phyloP scores from a whole-genome alignment of 2,888 invertebrate genomes.

The Apamea crenata region DNA sequence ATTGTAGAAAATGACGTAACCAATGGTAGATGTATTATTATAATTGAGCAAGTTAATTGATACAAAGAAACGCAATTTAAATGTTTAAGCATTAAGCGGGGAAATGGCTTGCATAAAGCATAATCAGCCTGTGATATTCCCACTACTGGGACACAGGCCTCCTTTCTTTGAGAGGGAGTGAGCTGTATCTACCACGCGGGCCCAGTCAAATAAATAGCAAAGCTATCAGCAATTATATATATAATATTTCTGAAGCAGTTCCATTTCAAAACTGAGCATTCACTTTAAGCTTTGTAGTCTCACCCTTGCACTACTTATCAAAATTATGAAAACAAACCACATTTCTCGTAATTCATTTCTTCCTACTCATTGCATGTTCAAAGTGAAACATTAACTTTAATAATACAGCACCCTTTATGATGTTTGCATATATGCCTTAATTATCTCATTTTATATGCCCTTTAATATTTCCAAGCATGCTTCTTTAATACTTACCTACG shows the following conservation, averaged over 20 bases:
- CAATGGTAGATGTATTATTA: not conserved
- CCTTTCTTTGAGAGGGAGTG: no score
- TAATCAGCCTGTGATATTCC: not conserved
- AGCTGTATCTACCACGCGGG: no score
- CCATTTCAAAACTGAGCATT: not conserved
- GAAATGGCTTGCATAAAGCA: not conserved
- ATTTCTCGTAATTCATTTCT: conserved; percentile 17
- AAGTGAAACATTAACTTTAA: conserved; percentile 27
- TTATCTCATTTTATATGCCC: not conserved
- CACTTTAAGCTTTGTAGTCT: not conserved
- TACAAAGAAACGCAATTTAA: not conserved
- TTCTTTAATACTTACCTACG: not conserved
- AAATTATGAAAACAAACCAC: conserved; percentile 26
- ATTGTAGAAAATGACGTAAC: not conserved
- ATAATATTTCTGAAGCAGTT: no score
- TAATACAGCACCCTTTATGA: not conserved
- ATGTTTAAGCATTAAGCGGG: not conserved
- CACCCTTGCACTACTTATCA: conserved; percentile 11
- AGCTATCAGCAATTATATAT: not conserved
- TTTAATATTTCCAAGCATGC: conserved; percentile 6
- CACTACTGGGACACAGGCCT: no score
- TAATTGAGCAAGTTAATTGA: not conserved
- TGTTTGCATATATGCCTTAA: conserved; percentile 20
- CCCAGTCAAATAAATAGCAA: no score
- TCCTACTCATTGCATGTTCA: conserved; percentile 12